phyloP scores from a whole-genome alignment of 2,888 invertebrate genomes.

The Spodoptera littoralis region DNA sequence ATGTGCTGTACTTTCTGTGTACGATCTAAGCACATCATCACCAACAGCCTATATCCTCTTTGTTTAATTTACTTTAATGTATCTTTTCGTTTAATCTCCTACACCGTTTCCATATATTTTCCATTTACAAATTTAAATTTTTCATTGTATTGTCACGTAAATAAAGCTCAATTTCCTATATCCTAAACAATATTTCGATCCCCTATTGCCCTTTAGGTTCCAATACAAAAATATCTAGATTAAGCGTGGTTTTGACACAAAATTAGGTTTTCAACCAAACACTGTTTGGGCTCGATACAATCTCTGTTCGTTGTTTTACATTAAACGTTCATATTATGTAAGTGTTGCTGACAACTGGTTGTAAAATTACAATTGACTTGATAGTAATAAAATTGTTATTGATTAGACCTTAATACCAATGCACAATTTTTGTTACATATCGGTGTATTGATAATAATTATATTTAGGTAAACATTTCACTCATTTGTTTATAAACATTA shows the following conservation, averaged over 20 bases:
- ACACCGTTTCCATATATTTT: too few relatives aligned
- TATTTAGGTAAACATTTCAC: too few relatives aligned
- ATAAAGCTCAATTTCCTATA: slow-evolving; percentile 23
- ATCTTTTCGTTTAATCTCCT: too few relatives aligned
- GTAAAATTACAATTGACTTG: background rate
- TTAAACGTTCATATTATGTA: slow-evolving; percentile 6
- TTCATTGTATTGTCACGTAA: slow-evolving; percentile 6
- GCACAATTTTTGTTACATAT: too few relatives aligned
- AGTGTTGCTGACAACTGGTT: background rate
- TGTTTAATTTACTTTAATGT: too few relatives aligned
- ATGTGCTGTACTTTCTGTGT: background rate
- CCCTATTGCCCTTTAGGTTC: slow-evolving; percentile 18
- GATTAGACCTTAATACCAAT: too few relatives aligned
- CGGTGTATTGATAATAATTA: too few relatives aligned
- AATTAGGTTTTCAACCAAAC: slow-evolving; percentile 34
- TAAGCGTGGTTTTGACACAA: slow-evolving; percentile 26
- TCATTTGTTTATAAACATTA: too few relatives aligned
- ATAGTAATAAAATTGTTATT: too few relatives aligned
- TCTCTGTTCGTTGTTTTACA: slow-evolving; percentile 1
- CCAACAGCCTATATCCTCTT: too few relatives aligned
- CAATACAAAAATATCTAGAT: slow-evolving; percentile 34
- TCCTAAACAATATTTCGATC: slow-evolving; percentile 6
- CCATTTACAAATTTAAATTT: too few relatives aligned
- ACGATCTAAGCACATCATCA: too few relatives aligned
- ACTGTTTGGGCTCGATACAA: slow-evolving; percentile 23